phyloP scores from a whole-genome alignment of 1,140 invertebrate species.

The Macrobrachium nipponense region DNA sequence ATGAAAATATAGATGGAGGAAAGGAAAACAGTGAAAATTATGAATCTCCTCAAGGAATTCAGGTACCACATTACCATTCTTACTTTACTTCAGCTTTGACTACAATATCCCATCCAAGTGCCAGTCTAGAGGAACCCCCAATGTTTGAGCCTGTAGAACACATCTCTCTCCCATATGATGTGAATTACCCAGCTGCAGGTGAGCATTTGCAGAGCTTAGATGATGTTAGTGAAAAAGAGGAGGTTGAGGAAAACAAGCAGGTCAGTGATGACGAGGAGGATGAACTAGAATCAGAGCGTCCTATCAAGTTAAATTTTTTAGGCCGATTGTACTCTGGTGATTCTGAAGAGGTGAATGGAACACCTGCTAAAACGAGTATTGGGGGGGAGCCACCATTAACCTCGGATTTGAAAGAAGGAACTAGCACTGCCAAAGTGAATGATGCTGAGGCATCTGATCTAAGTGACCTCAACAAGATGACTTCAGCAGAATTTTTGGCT shows the following conservation, averaged over 20 bases:
- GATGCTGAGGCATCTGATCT: not conserved
- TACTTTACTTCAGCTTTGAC: slow-evolving; percentile 56
- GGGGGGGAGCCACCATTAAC: slow-evolving; percentile 20
- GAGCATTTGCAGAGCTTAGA: slow-evolving; percentile 40
- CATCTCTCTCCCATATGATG: slow-evolving; percentile 55
- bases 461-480: slow-evolving; percentile 33
- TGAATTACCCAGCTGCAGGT: slow-evolving; percentile 28
- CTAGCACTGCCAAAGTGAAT: not conserved
- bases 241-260: slow-evolving; percentile 19
- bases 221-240: slow-evolving; percentile 17
- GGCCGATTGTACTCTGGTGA: slow-evolving; percentile 43
- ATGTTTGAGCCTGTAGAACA: slow-evolving; percentile 45
- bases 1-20: not conserved
- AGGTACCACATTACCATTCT: slow-evolving; percentile 52
- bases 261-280: slow-evolving; percentile 41
- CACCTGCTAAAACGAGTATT: not conserved
- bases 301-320: slow-evolving; percentile 50
- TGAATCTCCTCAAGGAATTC: slow-evolving; percentile 37
- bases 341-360: slow-evolving; percentile 29
- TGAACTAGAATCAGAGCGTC: slow-evolving; percentile 12
- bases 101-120: slow-evolving; percentile 44
- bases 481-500: slow-evolving; percentile 38
- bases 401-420: slow-evolving; percentile 28
- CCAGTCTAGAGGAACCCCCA: slow-evolving; percentile 31
- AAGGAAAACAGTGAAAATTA: not conserved